Base-by-base conservation (phyloP, 2,888 invertebrate genomes). In the Eueremaeus valkanovi region DNA sequence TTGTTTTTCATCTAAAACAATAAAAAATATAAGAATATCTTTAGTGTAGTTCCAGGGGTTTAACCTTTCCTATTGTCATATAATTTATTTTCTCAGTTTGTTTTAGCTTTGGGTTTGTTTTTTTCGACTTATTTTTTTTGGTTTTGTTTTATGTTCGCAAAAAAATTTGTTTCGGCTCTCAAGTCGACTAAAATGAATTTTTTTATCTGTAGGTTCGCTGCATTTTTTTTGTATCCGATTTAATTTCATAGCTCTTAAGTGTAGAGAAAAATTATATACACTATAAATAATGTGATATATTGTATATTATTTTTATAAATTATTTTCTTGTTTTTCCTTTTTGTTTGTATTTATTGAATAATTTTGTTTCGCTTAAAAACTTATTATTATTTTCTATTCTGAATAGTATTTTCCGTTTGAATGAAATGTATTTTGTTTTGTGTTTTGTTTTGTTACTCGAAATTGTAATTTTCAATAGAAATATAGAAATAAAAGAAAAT, bases 1-100 rank as follows among this genome's bases (percentile, higher is more conserved):
- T n/a, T n/a, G n/a, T n/a, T n/a, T 55, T 55, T 55, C 55, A 55
- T 55, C 55, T 21, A 55, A 55, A 55, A 55, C 55, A 55, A 55
- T 55, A 55, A 55, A 27, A 6, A 27, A 18, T 36, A 36, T 36
- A 16, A 45, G 45, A 11, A 16, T 6, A 11, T 16, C 16, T 16
- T 45, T 45, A 16, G 16, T 45, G 8, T 18, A 18, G 51, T 5
- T 18, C 13, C 55, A 55, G 55, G 55, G 21, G 55, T 55, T 55
- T 55, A 55, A n/a, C 55, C 29, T n/a, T 18, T 51, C n/a, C 24
- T 55, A 55, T 55, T 27, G 29, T 55, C 29, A 9, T 55, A 24
- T 55, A 55, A 27, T 55, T 55, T 55, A 55, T 55, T 55, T 21
- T 55, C 24, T 33, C 18, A 24, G 51, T 51, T n/a, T 51, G 51